These are phyloP conservation scores for Tachypleus tridentatus DNA, from an alignment of 1,140 invertebrate species.

Conservation along the genomic window DNA sequence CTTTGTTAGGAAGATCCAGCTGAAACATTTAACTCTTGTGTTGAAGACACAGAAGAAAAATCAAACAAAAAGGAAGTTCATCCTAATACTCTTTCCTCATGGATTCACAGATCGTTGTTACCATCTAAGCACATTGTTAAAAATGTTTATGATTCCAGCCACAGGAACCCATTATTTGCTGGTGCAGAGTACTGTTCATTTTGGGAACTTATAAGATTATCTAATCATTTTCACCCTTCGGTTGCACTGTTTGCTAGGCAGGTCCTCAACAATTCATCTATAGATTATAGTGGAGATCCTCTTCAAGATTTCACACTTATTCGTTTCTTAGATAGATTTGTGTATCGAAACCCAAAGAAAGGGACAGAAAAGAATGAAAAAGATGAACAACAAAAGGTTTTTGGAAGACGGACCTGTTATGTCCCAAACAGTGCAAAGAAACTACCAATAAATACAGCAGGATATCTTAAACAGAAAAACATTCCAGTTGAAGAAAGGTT, in stretches of 20 bases:
- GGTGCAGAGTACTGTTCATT: conserved; percentile 54
- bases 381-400: conserved; percentile 17
- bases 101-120: neutral
- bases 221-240: conserved; percentile 77
- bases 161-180: conserved; percentile 69
- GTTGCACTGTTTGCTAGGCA: conserved; percentile 74
- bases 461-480: conserved; percentile 54
- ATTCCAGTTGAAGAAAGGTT: conserved; percentile 73
- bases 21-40: neutral
- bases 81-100: neutral
- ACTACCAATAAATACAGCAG: conserved; percentile 50
- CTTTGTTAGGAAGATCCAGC: no score
- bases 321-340: conserved; percentile 84
- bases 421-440: conserved; percentile 45
- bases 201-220: conserved; percentile 56
- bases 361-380: conserved; percentile 34
- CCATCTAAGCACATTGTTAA: no score
- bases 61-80: conserved; percentile 21
- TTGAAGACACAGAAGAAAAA: conserved; percentile 29
- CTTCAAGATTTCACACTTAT: conserved; percentile 79
- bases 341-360: conserved; percentile 90
- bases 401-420: conserved; percentile 24
- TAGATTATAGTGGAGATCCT: conserved; percentile 82
- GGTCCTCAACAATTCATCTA: conserved; percentile 48
- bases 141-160: conserved; percentile 51